Evolutionary conservation across 2,797 vertebrate genomes (phyloP).

Genomic region (Enteromius paludinosus): DNA sequence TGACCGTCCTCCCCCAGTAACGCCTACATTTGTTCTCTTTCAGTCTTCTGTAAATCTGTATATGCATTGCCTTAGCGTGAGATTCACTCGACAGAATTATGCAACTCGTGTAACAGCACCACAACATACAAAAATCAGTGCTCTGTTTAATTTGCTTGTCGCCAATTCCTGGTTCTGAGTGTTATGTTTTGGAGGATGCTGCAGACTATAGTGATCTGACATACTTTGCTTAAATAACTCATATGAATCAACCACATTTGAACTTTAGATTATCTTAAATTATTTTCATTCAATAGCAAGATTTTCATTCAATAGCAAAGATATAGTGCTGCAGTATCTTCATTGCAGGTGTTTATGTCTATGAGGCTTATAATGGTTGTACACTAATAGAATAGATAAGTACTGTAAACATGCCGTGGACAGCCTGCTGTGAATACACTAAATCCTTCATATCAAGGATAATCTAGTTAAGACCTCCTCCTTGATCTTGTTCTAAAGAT

Average conservation of each 20-base stretch:
- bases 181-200: neutral
- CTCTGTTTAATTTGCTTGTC: neutral
- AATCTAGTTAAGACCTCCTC: constrained; percentile 45
- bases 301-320: neutral
- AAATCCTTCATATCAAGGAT: constrained; percentile 24
- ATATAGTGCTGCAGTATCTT: neutral
- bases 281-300: neutral
- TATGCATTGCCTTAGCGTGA: neutral
- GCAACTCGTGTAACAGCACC: neutral
- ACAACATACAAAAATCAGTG: neutral
- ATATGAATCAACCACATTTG: neutral
- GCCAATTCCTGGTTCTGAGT: neutral
- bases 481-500: constrained; percentile 50
- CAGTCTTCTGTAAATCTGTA: neutral
- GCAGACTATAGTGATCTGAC: neutral
- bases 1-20: neutral
- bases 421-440: neutral
- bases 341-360: constrained; percentile 6
- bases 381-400: constrained; percentile 2
- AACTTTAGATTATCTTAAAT: neutral
- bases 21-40: constrained; percentile 17
- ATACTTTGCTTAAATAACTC: neutral
- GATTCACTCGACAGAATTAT: neutral
- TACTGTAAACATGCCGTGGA: constrained; percentile 19
- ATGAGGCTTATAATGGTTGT: constrained; percentile 20